These are phyloP conservation scores for Thera britannica DNA, from an alignment of 2,888 invertebrate genomes.

Conservation along the genomic window DNA sequence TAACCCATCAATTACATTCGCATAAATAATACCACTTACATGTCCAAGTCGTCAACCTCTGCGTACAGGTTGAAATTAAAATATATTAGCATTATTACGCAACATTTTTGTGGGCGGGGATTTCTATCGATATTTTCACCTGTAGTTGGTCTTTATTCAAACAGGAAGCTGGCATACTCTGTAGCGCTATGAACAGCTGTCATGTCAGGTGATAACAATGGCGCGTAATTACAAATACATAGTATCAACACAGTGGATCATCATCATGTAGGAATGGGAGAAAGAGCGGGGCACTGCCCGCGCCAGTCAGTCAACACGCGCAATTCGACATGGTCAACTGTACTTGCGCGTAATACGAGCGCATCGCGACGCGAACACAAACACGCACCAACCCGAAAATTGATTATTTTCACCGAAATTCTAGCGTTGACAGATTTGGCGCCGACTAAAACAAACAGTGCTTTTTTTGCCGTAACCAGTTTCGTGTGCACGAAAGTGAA, in stretches of 20 bases:
- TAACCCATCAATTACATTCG: slow-evolving; percentile 18
- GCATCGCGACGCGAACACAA: slow-evolving; percentile 26
- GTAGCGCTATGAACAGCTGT: slow-evolving; percentile 57
- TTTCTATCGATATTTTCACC: slow-evolving; percentile 54
- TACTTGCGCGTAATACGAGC: slow-evolving; percentile 62
- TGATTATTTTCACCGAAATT: slow-evolving; percentile 42
- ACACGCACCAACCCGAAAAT: slow-evolving; percentile 35
- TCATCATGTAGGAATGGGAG: slow-evolving; percentile 81
- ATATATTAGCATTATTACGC: slow-evolving; percentile 49
- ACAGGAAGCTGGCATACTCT: slow-evolving; percentile 42
- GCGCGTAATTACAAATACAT: slow-evolving; percentile 55
- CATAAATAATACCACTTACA: slow-evolving; percentile 27
- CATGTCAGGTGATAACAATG: slow-evolving; percentile 61
- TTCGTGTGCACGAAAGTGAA: slow-evolving; percentile 77
- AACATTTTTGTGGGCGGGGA: slow-evolving; percentile 39
- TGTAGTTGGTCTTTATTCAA: slow-evolving; percentile 42
- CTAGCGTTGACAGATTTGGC: slow-evolving; percentile 24
- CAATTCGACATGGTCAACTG: slow-evolving; percentile 83
- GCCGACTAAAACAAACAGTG: slow-evolving; percentile 20
- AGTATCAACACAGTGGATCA: slow-evolving; percentile 65
- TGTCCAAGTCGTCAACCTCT: slow-evolving; percentile 36
- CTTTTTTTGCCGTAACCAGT: slow-evolving; percentile 54
- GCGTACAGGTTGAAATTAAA: slow-evolving; percentile 39
- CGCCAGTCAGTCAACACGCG: slow-evolving; percentile 78
- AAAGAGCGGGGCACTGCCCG: slow-evolving; percentile 76